A percentile compares a stretch with the other conserved stretches of the same genome.
These are phyloP conservation scores for Hypselothyrea guttata DNA, from an alignment of 2,888 invertebrate species.

Conservation along the genomic window DNA sequence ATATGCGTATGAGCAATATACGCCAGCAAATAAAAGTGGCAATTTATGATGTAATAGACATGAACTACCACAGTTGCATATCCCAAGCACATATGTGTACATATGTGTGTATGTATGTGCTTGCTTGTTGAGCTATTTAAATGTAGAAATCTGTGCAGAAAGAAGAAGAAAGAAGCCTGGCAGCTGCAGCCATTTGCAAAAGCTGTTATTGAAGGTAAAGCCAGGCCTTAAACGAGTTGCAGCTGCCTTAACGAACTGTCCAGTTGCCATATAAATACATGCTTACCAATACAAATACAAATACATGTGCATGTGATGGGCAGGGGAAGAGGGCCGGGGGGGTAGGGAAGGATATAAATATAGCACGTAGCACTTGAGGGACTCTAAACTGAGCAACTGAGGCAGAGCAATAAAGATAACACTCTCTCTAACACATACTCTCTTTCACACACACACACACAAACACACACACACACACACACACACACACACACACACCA, in stretches of 20 bases:
- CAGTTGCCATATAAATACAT: no score
- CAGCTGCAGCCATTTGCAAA: no score
- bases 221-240: no score
- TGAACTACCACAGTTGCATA: slow-evolving; percentile 5
- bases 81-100: neutral
- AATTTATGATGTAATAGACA: slow-evolving; percentile 8
- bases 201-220: no score
- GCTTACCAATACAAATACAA: no score
- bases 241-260: no score
- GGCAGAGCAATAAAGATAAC: slow-evolving; percentile 62
- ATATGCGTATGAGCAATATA: slow-evolving; percentile 45
- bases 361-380: slow-evolving; percentile 18
- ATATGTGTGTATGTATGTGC: neutral
- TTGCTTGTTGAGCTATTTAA: slow-evolving; percentile 37
- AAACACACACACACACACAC: neutral
- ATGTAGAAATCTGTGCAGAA: slow-evolving; percentile 10
- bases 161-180: neutral
- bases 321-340: no score
- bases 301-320: no score
- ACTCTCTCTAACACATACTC: neutral
- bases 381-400: slow-evolving; percentile 38
- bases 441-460: neutral
- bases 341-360: slow-evolving; percentile 23
- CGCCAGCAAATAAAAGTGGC: slow-evolving; percentile 1
- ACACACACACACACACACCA: neutral